A percentile compares a stretch with the other conserved stretches of the same genome.
These are phyloP conservation scores for Lathamus discolor DNA, from an alignment of 2,113 vertebrate genomes.

Conservation along the genomic window DNA sequence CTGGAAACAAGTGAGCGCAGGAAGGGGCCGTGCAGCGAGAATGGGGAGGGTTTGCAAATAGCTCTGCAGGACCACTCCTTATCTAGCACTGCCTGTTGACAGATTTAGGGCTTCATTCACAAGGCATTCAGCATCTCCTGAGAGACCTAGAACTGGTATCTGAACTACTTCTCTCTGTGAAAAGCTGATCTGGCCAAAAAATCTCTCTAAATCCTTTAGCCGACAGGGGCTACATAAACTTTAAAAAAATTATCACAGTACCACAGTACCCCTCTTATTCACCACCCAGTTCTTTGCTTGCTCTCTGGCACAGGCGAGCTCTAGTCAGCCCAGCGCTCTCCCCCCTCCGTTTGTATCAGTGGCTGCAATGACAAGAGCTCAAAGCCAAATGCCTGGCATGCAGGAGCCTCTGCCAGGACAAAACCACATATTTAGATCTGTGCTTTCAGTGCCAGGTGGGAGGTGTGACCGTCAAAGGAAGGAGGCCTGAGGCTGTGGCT, in stretches of 20 bases:
- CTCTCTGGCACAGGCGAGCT: neutral
- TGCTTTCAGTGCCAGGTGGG: neutral
- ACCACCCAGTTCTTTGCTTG: neutral
- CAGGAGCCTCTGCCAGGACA: neutral
- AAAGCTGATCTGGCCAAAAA: neutral
- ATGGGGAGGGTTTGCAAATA: constrained; percentile 9
- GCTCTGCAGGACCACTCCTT: constrained; percentile 14
- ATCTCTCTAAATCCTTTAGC: neutral
- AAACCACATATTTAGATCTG: neutral
- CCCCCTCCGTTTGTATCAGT: neutral
- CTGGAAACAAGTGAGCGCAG: neutral
- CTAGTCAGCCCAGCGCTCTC: neutral
- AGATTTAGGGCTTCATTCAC: neutral
- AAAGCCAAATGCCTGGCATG: neutral
- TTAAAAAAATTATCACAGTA: neutral
- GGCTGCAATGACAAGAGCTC: neutral
- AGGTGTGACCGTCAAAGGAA: neutral
- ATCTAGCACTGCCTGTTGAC: neutral
- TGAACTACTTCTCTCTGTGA: neutral
- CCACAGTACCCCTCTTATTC: neutral
- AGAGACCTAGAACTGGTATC: neutral
- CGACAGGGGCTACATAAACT: neutral
- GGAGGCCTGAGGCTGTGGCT: neutral
- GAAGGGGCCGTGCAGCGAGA: neutral
- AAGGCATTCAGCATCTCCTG: neutral